Evolutionary conservation across 2,113 vertebrate genomes (phyloP).

Genomic region (Colius striatus): DNA sequence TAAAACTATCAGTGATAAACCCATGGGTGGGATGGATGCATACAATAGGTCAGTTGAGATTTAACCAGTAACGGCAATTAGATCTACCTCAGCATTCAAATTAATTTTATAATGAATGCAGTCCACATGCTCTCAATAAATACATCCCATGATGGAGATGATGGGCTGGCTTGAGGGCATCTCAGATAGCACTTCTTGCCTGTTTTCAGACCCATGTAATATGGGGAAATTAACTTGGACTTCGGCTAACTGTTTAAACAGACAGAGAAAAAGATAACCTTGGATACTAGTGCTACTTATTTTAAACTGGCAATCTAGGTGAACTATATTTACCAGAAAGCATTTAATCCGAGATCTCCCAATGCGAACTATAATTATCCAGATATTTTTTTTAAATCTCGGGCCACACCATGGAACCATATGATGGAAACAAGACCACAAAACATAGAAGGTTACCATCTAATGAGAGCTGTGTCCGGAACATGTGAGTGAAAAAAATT

Average conservation of each 20-base stretch:
- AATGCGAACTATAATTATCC: neutral
- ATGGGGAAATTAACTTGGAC: neutral
- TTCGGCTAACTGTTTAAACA: neutral
- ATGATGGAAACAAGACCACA: neutral
- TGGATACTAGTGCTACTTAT: neutral
- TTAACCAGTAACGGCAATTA: neutral
- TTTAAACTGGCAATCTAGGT: neutral
- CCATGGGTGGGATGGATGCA: neutral
- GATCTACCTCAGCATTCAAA: neutral
- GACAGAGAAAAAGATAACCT: neutral
- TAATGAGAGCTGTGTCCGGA: neutral
- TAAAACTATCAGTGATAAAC: neutral
- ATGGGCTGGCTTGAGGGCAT: neutral
- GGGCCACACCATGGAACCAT: neutral
- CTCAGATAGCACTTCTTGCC: neutral
- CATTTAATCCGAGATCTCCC: neutral
- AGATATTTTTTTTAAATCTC: neutral
- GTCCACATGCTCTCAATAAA: fast-evolving
- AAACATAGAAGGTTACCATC: neutral
- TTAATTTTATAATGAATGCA: neutral
- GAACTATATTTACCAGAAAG: neutral
- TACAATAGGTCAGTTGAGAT: neutral
- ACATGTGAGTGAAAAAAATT: neutral
- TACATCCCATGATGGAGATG: fast-evolving
- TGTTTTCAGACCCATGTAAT: fast-evolving